Evolutionary conservation across 2,797 vertebrate species (phyloP).

Genomic region (Peromyscus attwateri): DNA sequence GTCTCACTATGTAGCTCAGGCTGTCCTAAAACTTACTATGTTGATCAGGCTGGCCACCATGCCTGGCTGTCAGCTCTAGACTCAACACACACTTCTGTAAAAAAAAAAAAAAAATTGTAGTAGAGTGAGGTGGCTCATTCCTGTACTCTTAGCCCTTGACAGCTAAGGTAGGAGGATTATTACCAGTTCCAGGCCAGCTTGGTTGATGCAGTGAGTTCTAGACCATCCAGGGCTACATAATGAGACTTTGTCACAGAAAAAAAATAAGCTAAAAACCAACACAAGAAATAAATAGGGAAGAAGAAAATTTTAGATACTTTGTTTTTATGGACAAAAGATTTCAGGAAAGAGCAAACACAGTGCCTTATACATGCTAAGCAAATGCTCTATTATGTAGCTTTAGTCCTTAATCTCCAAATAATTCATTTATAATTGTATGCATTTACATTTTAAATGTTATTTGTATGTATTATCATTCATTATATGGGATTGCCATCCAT

Average conservation of each 20-base stretch:
- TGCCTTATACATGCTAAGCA: not conserved
- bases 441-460: not conserved
- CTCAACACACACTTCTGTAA: not conserved
- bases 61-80: not conserved
- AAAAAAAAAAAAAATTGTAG: not conserved
- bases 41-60: not conserved
- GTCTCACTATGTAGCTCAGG: not conserved
- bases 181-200: not conserved
- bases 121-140: not conserved
- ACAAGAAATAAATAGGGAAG: constrained; percentile 41
- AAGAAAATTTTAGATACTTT: constrained; percentile 26
- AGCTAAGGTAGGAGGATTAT: not conserved
- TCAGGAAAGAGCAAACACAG: not conserved
- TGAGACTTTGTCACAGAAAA: not conserved
- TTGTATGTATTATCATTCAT: not conserved
- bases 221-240: not conserved
- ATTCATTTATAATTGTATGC: not conserved
- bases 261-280: not conserved
- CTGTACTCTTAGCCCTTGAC: not conserved
- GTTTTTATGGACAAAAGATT: constrained; percentile 22
- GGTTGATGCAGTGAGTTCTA: not conserved
- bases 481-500: not conserved
- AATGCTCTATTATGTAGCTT: not conserved
- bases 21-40: not conserved
- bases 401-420: not conserved